A percentile compares a stretch with the other conserved stretches of the same genome.
These are phyloP conservation scores for Nephrocerus scutellatus DNA, from an alignment of 2,888 invertebrate species.

Conservation along the genomic window DNA sequence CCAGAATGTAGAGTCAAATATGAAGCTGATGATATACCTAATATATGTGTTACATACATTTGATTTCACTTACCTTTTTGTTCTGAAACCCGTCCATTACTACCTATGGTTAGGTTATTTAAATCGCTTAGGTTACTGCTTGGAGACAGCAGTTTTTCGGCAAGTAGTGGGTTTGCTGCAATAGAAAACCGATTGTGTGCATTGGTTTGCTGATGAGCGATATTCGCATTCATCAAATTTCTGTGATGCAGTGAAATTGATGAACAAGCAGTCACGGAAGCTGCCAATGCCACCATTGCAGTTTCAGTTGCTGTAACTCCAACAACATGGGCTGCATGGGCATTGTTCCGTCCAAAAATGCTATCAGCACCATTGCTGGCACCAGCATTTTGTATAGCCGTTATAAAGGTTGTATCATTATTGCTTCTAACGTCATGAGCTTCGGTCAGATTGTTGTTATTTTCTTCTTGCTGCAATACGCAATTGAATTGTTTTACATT, in stretches of 20 bases:
- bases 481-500: too few relatives aligned
- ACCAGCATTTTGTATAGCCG: constrained; percentile 19
- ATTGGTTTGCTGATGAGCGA: constrained; percentile 31
- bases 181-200: constrained; percentile 68
- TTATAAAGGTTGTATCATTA: constrained; percentile 18
- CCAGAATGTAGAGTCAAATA: too few relatives aligned
- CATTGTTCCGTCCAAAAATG: constrained; percentile 21
- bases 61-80: constrained; percentile 48
- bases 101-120: constrained; percentile 26
- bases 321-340: constrained; percentile 19
- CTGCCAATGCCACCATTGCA: constrained; percentile 27
- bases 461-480: too few relatives aligned
- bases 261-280: constrained; percentile 28
- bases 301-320: constrained; percentile 29
- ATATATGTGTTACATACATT: neutral
- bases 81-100: constrained; percentile 28
- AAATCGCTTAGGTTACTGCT: constrained; percentile 36
- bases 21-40: too few relatives aligned
- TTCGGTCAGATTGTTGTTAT: constrained; percentile 39
- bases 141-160: constrained; percentile 76
- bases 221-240: constrained; percentile 14
- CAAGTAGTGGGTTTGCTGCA: constrained; percentile 78
- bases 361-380: constrained; percentile 18
- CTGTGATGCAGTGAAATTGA: too few relatives aligned
- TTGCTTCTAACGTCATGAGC: constrained; percentile 9